Evolutionary conservation across 2,113 vertebrate species (phyloP), one percentile per base, ranked within the genome.

Genomic region (Tenrec ecaudatus): DNA sequence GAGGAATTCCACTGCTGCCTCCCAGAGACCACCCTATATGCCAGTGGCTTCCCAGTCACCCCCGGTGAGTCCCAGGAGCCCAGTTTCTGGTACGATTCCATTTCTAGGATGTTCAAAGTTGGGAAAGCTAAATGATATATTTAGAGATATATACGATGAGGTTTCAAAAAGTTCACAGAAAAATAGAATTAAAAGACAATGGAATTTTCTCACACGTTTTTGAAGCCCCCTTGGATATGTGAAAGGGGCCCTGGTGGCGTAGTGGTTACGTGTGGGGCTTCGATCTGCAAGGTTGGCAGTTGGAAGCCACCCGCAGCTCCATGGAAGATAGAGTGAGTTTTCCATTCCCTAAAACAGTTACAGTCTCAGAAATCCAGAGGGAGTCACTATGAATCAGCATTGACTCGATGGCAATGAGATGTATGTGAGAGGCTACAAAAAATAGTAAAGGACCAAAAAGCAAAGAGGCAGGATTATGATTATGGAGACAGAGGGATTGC

Each of bases 11-110:
- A 80, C 47, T 80, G 76, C 33, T 80, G 86, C 88, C 43, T 71
- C 23, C 36, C 36, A 85, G 73, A 88, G 60, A 91, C 33, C 36
- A 66, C 15, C 62, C 81, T 40, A 80, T 31, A 83, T 29, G 14
- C 57, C 23, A 33, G 89, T 69, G 89, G 93, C 40, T 95, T 91
- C 31, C 68, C n/a, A 19, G 6, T 71, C 38, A 47, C 25, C 9
- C 82, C 29, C 94, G 89, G 90, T 94, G 89, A 95, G 83, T 87
- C 71, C 87, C 68, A 93, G 77, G 43, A 93, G 62, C 29, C 87
- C 89, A 31, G 66, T 88, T 38, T 53, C 38, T 29, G n/a, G 73
- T 60, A 78, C 43, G 33, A 90, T 83, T 95, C 33, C 79, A 88
- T 92, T 92, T 92, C 33, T 82, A 33, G n/a, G 33, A 58, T 47